phyloP scores from a whole-genome alignment of 2,888 invertebrate genomes.

The Nycteola revayana region DNA sequence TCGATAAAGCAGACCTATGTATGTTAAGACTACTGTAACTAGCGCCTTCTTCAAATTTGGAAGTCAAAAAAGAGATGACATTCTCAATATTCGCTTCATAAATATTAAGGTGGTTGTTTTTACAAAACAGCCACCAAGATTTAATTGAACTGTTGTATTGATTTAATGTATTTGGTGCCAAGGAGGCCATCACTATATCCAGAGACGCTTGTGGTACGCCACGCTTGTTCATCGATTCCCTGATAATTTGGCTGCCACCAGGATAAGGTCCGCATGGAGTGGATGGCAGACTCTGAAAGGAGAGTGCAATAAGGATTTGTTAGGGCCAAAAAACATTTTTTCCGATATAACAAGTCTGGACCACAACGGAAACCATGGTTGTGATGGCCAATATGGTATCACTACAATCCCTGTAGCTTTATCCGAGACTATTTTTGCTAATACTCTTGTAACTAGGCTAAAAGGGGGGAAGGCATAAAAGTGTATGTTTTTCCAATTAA shows the following conservation, averaged over 20 bases:
- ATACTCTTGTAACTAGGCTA: background rate
- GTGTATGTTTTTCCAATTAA: slow-evolving; percentile 7
- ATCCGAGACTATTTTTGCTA: background rate
- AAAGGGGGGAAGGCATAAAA: slow-evolving; percentile 8
- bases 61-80: slow-evolving; percentile 16
- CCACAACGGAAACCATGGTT: slow-evolving; percentile 28
- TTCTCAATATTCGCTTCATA: background rate
- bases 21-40: slow-evolving; percentile 5
- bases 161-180: slow-evolving; percentile 15
- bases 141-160: slow-evolving; percentile 7
- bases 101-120: slow-evolving; percentile 6
- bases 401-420: slow-evolving; percentile 20
- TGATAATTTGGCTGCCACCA: slow-evolving; percentile 26
- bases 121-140: slow-evolving; percentile 19
- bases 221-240: slow-evolving; percentile 13
- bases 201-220: slow-evolving; percentile 10
- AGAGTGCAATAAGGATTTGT: slow-evolving; percentile 16
- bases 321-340: slow-evolving; percentile 16
- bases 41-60: slow-evolving; percentile 12
- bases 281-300: slow-evolving; percentile 24
- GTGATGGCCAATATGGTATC: slow-evolving; percentile 23
- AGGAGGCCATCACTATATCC: slow-evolving; percentile 20
- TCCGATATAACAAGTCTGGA: slow-evolving; percentile 12
- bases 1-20: slow-evolving; percentile 4
- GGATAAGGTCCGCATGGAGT: slow-evolving; percentile 15